Evolutionary conservation across 2,113 vertebrate genomes (phyloP), one percentile per base, ranked within the genome.

Genomic region (Taxidea taxus): DNA sequence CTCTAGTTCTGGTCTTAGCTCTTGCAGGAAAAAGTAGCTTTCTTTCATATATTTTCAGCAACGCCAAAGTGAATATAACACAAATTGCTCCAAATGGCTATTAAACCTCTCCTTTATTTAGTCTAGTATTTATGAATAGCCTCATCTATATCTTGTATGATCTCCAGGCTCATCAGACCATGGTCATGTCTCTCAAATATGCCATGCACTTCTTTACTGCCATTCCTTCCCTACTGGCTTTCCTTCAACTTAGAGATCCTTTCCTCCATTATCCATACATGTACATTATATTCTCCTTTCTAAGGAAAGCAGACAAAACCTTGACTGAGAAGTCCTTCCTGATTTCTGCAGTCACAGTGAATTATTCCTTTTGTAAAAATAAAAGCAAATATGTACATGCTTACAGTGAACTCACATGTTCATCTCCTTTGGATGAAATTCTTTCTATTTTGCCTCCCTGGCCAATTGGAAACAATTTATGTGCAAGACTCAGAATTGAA

Each of bases 81-180:
- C 16, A 66, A 64, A n/a, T 3, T 74, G 25, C 2, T 37, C 51
- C 54, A 31, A 10, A n/a, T 0, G 0, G 10, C 29, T 23, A 49
- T 21, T 12, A 94, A 47, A 74, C 0, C 6, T 78, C 12, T 54
- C 25, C 29, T 80, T 87, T 60, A 18, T 64, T 72, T 56, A 81
- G 31, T 20, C 5, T 21, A 70, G 1, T 2, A 1, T 34, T 54
- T 49, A 16, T 54, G 13, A 72, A 58, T 3, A 68, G 20, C 2
- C 9, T 44, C 11, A 93, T 15, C 16, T 49, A 15, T n/a, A 5
- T 86, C 25, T 27, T 23, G 1, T n/a, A 10, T 56, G 54, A 72
- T 7, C 20, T 18, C 10, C 44, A 51, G 13, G 11, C 2, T 5
- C 3, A 60, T 56, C 1, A 31, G 25, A 21, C 11, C 1, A n/a